phyloP scores from a whole-genome alignment of 2,113 vertebrate genomes.

The Amphiprion percula region DNA sequence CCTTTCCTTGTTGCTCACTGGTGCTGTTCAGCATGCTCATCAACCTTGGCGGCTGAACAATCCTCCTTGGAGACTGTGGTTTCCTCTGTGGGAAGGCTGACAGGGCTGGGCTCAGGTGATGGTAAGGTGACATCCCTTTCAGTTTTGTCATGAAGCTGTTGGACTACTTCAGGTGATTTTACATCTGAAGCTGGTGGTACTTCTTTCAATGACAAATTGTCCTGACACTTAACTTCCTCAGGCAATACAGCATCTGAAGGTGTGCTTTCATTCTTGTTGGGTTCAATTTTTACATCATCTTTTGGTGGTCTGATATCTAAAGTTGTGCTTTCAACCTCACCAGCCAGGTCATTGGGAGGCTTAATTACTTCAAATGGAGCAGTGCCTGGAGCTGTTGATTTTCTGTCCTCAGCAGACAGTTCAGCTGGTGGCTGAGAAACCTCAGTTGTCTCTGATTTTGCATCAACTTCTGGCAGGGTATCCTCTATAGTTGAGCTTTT shows the following conservation, averaged over 20 bases:
- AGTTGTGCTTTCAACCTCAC: slow-evolving; percentile 13
- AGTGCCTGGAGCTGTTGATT: slow-evolving; percentile 12
- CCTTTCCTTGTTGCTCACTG: slow-evolving; percentile 69
- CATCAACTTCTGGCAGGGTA: slow-evolving; percentile 1
- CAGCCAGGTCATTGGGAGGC: neutral
- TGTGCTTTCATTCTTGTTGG: slow-evolving; percentile 4
- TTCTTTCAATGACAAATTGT: slow-evolving; percentile 23
- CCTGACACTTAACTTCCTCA: slow-evolving; percentile 1
- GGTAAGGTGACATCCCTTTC: slow-evolving; percentile 21
- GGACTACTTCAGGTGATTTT: slow-evolving; percentile 14
- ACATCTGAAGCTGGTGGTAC: slow-evolving; percentile 7
- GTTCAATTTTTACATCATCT: slow-evolving; percentile 2
- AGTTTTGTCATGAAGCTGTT: slow-evolving; percentile 15
- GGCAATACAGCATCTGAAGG: slow-evolving; percentile 2
- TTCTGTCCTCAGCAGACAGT: neutral
- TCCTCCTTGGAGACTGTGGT: slow-evolving; percentile 36
- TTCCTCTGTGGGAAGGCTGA: slow-evolving; percentile 42
- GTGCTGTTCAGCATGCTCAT: slow-evolving; percentile 39
- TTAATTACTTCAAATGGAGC: slow-evolving; percentile 6
- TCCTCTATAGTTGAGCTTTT: slow-evolving; percentile 22
- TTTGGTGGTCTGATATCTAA: slow-evolving; percentile 1
- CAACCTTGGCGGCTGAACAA: slow-evolving; percentile 9
- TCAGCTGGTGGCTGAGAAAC: neutral
- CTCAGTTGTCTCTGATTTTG: slow-evolving; percentile 11
- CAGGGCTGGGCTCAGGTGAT: slow-evolving; percentile 19